Conservation (phyloP, 1,140 invertebrate species). For the Drosophila funebris region DNA sequence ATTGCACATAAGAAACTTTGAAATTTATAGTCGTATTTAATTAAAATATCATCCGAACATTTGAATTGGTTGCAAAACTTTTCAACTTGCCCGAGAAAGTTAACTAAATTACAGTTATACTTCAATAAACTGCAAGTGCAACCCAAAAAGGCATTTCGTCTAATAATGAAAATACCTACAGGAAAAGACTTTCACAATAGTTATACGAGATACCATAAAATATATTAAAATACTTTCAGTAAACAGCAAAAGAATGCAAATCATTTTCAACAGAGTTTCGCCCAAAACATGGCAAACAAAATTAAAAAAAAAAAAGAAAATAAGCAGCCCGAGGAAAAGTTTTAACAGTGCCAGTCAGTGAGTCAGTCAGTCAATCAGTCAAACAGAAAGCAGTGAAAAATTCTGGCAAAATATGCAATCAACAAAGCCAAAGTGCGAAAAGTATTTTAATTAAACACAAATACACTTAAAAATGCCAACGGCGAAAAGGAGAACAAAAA, state of each 20-base stretch:
- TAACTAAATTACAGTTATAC: too few relatives aligned
- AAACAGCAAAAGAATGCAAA: constrained; percentile 39
- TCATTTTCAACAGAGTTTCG: constrained; percentile 24
- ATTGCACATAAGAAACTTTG: too few relatives aligned
- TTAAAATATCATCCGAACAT: too few relatives aligned
- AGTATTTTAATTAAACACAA: constrained; percentile 71
- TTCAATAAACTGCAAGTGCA: background rate
- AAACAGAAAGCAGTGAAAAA: constrained; percentile 9
- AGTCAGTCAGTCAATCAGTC: constrained; percentile 16
- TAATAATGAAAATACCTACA: constrained; percentile 28
- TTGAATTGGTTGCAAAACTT: too few relatives aligned
- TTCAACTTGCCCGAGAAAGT: too few relatives aligned
- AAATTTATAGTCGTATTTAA: too few relatives aligned
- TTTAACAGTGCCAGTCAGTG: constrained; percentile 24
- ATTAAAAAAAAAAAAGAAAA: background rate
- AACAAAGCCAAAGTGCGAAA: constrained; percentile 49
- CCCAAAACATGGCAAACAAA: constrained; percentile 12
- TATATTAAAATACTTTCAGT: constrained; percentile 56
- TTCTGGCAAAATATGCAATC: constrained; percentile 35
- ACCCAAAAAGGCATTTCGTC: background rate
- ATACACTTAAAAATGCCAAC: constrained; percentile 39
- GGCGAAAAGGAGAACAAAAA: constrained; percentile 10
- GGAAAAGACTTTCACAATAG: background rate
- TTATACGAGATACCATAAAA: constrained; percentile 28
- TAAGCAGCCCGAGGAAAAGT: constrained; percentile 23